Conservation (phyloP, 2,888 invertebrate species). For the Dione juno region DNA sequence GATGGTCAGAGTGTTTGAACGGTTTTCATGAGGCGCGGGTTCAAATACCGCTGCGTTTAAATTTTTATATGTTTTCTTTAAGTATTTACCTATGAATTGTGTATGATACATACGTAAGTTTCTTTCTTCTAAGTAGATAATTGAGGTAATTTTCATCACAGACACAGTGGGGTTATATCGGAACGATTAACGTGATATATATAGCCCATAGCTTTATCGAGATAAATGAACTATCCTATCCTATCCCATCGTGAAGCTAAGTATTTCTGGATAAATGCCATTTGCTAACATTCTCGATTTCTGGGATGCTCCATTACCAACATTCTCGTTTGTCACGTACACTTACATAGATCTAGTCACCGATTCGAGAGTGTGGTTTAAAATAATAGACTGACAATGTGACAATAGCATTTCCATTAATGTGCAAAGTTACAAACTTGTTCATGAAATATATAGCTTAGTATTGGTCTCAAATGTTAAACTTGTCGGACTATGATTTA, state of each 20-base stretch:
- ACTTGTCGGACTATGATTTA: not conserved
- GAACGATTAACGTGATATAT: no score
- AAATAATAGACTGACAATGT: slow-evolving; percentile 20
- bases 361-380: not conserved
- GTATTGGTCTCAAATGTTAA: slow-evolving; percentile 3
- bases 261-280: not conserved
- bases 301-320: not conserved
- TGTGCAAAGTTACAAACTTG: slow-evolving; percentile 5
- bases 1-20: no score
- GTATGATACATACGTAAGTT: no score
- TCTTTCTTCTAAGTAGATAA: no score
- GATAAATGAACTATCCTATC: no score
- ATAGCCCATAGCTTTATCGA: no score
- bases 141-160: no score
- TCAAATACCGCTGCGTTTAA: no score
- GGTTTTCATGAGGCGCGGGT: no score
- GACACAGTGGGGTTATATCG: no score
- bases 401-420: slow-evolving; percentile 12
- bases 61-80: no score
- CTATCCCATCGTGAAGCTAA: not conserved
- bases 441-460: not conserved
- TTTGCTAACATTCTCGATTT: not conserved
- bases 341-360: slow-evolving; percentile 5
- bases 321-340: slow-evolving; percentile 5
- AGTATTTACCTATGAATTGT: no score